A percentile compares a stretch with the other conserved stretches of the same genome.
phyloP scores from a whole-genome alignment of 1,140 invertebrate genomes.

The Aphis gossypii region DNA sequence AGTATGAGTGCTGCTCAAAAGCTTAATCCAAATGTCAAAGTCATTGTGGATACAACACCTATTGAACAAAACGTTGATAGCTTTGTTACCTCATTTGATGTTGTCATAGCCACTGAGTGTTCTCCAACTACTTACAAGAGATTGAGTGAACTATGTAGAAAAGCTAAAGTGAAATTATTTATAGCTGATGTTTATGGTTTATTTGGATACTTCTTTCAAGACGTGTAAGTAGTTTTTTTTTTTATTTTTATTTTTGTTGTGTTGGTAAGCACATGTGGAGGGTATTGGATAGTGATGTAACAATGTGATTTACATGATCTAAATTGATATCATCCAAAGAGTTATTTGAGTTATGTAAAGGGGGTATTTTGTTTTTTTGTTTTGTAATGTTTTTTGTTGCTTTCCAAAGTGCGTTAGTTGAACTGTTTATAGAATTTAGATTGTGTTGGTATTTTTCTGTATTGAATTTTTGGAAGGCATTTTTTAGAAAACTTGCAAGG shows the following conservation, averaged over 20 bases:
- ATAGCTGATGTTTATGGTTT: constrained; percentile 92
- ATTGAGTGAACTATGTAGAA: constrained; percentile 82
- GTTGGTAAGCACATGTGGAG: not conserved
- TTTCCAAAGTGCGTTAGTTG: not conserved
- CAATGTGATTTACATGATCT: no score
- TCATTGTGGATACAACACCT: constrained; percentile 76
- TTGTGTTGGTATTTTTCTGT: not conserved
- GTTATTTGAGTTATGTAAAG: not conserved
- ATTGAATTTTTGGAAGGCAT: not conserved
- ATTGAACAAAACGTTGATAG: constrained; percentile 67
- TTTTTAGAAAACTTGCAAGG: not conserved
- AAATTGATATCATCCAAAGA: not conserved
- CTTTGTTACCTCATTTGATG: constrained; percentile 80
- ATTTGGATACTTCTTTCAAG: constrained; percentile 90
- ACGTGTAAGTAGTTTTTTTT: constrained; percentile 70
- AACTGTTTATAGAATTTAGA: not conserved
- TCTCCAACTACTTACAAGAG: constrained; percentile 74
- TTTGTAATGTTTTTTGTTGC: not conserved
- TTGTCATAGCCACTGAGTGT: constrained; percentile 83
- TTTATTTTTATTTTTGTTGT: no score
- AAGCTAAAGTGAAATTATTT: constrained; percentile 84
- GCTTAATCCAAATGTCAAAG: constrained; percentile 92
- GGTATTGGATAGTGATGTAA: not conserved
- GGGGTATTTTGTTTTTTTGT: not conserved
- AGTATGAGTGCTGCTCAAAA: constrained; percentile 79